Base-by-base conservation (phyloP, 2,113 vertebrate species). In the Cichladusa arquata region DNA sequence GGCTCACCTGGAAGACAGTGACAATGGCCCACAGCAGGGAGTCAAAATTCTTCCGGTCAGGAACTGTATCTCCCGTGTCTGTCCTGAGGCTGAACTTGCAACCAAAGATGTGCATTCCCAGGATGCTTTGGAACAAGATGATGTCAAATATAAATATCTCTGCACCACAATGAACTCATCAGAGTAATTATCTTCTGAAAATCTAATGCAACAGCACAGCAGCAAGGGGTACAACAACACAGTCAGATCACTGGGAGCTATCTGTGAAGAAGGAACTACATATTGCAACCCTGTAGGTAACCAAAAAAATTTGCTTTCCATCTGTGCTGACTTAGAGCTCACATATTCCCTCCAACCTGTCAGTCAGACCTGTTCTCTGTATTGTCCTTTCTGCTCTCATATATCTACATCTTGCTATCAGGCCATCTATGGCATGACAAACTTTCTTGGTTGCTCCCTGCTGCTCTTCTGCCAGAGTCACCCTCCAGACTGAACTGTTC, bases 81-180 rank as follows among this genome's bases (percentile, higher is more conserved):
- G 99, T 99, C 95, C 98, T 99, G 40, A 99, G 98, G 95, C 99
- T 99, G 98, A 99, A 99, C 94, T 99, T 99, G 95, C 99, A 99
- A 91, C 99, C 99, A 67, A 99, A 99, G 92, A 99, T 99, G 95
- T 99, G 99, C 99, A 99, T 99, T 86, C 99, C 99, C 42, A 99
- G 98, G 85, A 99, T 99, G 96, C 99, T 99, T 60, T 70, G 92
- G 72, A 62, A 67, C 73, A 65, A 42, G 34, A 7, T 13, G 23
- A 51, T 80, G 15, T 44, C 28, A 77, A 45, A 60, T 56, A 64
- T 56, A 54, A 54, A 53, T 54, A 83, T 15, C 23, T 48, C 62
- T 9, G 45, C 31, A 54, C 38, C 57, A 81, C 53, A 88, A 56
- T 7, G 6, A 64, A 36, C 33, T 70, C 50, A 42, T 91, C 6